Conservation (phyloP, 2,113 vertebrate genomes). For the Plotosus lineatus region DNA sequence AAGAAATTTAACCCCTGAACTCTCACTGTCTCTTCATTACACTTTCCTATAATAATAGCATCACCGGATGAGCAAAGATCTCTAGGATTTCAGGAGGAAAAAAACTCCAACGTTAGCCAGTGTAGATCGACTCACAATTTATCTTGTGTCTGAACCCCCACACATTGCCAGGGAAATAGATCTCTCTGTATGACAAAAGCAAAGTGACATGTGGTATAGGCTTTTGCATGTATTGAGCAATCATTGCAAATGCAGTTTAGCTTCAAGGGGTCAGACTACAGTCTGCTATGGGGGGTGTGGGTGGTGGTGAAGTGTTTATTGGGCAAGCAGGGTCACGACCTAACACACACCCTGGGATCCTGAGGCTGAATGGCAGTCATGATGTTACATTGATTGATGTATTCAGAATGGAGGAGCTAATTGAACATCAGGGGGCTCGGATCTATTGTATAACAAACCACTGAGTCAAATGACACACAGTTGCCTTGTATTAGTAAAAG, state of each 20-base stretch:
- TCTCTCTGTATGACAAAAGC: not conserved
- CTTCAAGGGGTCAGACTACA: slow-evolving; percentile 28
- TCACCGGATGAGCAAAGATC: not conserved
- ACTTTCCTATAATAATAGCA: not conserved
- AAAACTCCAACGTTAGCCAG: not conserved
- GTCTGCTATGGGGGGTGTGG: not conserved
- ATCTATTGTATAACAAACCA: too few species aligned
- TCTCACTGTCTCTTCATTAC: not conserved
- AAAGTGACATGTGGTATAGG: slow-evolving; percentile 11
- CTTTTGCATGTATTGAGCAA: slow-evolving; percentile 36
- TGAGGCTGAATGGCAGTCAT: slow-evolving; percentile 27
- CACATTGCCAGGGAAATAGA: slow-evolving; percentile 20
- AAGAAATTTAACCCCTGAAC: not conserved
- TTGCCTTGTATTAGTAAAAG: not conserved
- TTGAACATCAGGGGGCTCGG: slow-evolving; percentile 28
- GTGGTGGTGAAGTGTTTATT: slow-evolving; percentile 29
- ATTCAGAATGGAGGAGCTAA: slow-evolving; percentile 12
- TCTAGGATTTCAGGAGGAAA: not conserved
- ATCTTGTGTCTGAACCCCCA: not conserved
- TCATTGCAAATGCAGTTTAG: slow-evolving; percentile 47
- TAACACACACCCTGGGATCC: slow-evolving; percentile 24
- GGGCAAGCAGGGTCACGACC: slow-evolving; percentile 38
- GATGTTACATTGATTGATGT: slow-evolving; percentile 47
- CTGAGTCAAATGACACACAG: not conserved
- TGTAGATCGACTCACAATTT: not conserved